These are phyloP conservation scores for Trypoxylus dichotomus DNA, from an alignment of 1,140 invertebrate genomes.

Conservation along the genomic window DNA sequence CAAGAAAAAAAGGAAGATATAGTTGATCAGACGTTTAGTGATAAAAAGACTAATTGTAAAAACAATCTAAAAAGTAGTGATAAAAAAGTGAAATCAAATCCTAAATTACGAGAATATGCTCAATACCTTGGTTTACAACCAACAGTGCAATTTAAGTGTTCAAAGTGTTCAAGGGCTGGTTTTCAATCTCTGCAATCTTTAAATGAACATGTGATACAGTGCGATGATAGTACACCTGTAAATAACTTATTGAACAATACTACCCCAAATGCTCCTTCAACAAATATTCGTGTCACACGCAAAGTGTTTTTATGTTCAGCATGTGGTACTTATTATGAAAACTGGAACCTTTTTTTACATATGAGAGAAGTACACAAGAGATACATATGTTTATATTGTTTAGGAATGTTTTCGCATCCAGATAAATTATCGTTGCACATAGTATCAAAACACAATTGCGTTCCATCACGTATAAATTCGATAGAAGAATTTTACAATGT, in stretches of 20 bases:
- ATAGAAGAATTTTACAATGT: constrained; percentile 66
- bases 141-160: constrained; percentile 68
- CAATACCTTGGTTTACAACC: constrained; percentile 72
- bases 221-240: constrained; percentile 54
- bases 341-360: constrained; percentile 80
- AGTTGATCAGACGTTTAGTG: neutral
- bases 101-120: constrained; percentile 64
- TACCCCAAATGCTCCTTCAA: constrained; percentile 44
- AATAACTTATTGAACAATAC: constrained; percentile 40
- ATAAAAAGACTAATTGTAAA: constrained; percentile 25
- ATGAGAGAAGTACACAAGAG: constrained; percentile 77
- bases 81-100: constrained; percentile 32
- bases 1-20: constrained; percentile 21
- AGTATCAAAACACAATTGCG: constrained; percentile 71
- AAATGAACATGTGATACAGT: constrained; percentile 64
- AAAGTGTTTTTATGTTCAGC: constrained; percentile 77
- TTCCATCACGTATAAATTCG: constrained; percentile 64
- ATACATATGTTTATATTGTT: constrained; percentile 76
- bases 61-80: constrained; percentile 18
- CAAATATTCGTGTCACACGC: constrained; percentile 65
- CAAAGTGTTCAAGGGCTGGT: constrained; percentile 64
- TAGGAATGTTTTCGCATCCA: constrained; percentile 76
- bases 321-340: constrained; percentile 79
- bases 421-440: constrained; percentile 76
- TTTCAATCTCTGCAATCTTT: constrained; percentile 62